A percentile compares a stretch with the other conserved stretches of the same genome.
Conservation (phyloP, 2,888 invertebrate species). For the Eristalis intricaria region DNA sequence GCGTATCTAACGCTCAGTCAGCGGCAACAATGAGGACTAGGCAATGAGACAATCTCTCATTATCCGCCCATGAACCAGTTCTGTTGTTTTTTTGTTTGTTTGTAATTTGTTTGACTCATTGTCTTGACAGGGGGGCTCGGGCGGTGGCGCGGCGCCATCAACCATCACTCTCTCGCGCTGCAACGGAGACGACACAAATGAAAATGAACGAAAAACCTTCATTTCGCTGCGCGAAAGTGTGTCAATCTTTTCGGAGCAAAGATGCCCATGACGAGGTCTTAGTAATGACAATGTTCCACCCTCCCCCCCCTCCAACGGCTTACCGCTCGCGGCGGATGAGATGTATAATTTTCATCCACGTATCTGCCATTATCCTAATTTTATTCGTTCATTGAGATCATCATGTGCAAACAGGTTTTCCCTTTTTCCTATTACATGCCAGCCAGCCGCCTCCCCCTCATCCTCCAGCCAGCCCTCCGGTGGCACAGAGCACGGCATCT, state of each 20-base stretch:
- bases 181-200: not conserved
- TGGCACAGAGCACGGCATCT: conserved; percentile 34
- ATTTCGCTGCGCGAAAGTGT: conserved; percentile 47
- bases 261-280: conserved; percentile 25
- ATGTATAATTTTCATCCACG: conserved; percentile 54
- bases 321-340: not conserved
- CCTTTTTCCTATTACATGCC: conserved; percentile 13
- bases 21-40: conserved; percentile 15
- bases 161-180: not conserved
- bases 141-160: not conserved
- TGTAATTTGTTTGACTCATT: not conserved
- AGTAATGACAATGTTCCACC: not conserved
- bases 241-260: conserved; percentile 55
- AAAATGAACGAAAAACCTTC: conserved; percentile 1
- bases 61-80: conserved; percentile 63
- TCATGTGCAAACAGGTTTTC: conserved; percentile 57
- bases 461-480: not conserved
- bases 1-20: not conserved
- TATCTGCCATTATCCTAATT: conserved; percentile 69
- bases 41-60: conserved; percentile 57
- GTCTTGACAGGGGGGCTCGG: conserved; percentile 15
- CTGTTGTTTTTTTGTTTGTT: conserved; percentile 20
- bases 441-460: not conserved
- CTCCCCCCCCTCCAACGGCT: not conserved
- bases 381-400: conserved; percentile 47